These are phyloP conservation scores for Zaprionus kolodkinae DNA, from an alignment of 1,140 invertebrate genomes.

Conservation along the genomic window DNA sequence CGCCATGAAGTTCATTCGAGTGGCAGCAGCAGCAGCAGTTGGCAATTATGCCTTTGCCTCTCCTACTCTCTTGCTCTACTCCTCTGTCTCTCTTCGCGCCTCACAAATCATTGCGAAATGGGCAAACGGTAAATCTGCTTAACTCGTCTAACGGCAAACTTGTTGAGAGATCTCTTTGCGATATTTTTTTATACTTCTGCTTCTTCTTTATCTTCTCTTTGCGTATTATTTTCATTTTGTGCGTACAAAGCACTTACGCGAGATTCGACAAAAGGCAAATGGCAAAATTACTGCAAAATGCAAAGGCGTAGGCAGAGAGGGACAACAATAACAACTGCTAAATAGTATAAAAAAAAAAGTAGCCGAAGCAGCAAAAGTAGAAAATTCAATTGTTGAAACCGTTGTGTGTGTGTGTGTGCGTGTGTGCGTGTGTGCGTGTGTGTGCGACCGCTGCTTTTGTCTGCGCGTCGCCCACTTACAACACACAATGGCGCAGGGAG, in stretches of 20 bases:
- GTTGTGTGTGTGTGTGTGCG: no score
- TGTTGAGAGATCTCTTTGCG: slow-evolving; percentile 65
- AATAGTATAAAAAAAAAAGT: slow-evolving; percentile 62
- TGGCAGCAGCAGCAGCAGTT: slow-evolving; percentile 42
- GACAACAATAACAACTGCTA: slow-evolving; percentile 36
- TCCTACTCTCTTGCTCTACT: neutral
- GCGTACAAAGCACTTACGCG: slow-evolving; percentile 63
- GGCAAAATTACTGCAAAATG: slow-evolving; percentile 54
- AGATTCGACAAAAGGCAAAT: slow-evolving; percentile 56
- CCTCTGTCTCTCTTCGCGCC: neutral
- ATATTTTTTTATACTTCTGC: slow-evolving; percentile 33
- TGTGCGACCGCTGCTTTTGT: slow-evolving; percentile 45
- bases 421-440: slow-evolving; percentile 31
- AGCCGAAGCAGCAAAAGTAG: slow-evolving; percentile 65
- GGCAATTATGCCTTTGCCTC: slow-evolving; percentile 66
- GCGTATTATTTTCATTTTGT: slow-evolving; percentile 57
- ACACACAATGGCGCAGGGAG: slow-evolving; percentile 23
- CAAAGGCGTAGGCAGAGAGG: slow-evolving; percentile 10
- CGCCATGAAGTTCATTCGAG: slow-evolving; percentile 52
- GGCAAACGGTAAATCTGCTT: slow-evolving; percentile 70
- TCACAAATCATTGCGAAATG: slow-evolving; percentile 63
- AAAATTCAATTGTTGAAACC: slow-evolving; percentile 73
- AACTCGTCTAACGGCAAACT: slow-evolving; percentile 69
- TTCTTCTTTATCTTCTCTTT: slow-evolving; percentile 24
- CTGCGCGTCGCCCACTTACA: slow-evolving; percentile 69